Conservation (phyloP, 2,888 invertebrate species). For the Leptogaster cylindrica region DNA sequence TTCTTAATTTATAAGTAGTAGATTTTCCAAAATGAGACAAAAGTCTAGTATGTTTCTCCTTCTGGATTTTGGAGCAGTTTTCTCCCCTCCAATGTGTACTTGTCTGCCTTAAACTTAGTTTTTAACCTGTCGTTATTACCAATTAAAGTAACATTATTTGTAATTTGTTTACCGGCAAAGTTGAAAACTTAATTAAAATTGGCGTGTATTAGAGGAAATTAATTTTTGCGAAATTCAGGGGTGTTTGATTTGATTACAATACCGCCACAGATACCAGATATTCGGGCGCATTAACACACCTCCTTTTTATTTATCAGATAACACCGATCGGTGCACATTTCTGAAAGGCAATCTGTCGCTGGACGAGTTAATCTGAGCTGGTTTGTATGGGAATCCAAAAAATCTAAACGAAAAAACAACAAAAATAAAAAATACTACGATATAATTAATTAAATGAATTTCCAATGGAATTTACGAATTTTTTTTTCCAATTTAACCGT, state of each 20-base stretch:
- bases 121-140: too few species aligned
- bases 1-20: too few species aligned
- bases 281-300: not conserved
- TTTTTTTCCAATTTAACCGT: too few species aligned
- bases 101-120: too few species aligned
- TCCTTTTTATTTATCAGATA: conserved; percentile 19
- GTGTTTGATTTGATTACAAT: not conserved
- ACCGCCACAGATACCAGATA: not conserved
- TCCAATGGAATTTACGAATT: too few species aligned
- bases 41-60: too few species aligned
- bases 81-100: too few species aligned
- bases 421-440: conserved; percentile 1
- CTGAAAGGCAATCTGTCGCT: too few species aligned
- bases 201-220: conserved; percentile 21
- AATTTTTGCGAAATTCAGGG: conserved; percentile 7
- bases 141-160: conserved; percentile 41
- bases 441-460: conserved; percentile 12
- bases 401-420: not conserved
- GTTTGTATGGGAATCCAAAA: too few species aligned
- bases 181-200: conserved; percentile 34
- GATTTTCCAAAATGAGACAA: too few species aligned
- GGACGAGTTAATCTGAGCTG: too few species aligned
- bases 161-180: conserved; percentile 35
- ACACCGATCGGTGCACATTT: conserved; percentile 8
- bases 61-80: too few species aligned